A percentile compares a stretch with the other conserved stretches of the same genome.
Evolutionary conservation across 2,797 vertebrate species (phyloP).

Genomic region (Gymnothorax javanicus): DNA sequence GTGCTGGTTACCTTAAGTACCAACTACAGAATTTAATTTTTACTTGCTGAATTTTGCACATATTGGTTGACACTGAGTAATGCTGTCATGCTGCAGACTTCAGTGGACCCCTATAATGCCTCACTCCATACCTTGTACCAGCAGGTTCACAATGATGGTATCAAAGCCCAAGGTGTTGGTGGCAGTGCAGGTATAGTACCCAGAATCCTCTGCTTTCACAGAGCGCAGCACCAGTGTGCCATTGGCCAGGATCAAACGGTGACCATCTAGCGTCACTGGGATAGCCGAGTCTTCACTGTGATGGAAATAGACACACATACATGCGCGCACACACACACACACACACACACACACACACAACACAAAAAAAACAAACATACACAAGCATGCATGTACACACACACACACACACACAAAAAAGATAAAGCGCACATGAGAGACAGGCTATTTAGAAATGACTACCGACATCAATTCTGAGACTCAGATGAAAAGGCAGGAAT

Average conservation of each 20-base stretch:
- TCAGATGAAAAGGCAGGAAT: background rate
- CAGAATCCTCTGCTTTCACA: conserved; percentile 94
- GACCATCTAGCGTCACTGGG: conserved; percentile 86
- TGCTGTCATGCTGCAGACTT: too few relatives aligned
- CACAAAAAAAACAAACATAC: background rate
- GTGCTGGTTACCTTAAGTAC: background rate
- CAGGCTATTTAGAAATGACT: background rate
- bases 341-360: conserved; percentile 7
- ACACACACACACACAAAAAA: conserved; percentile 1
- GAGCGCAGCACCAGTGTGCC: conserved; percentile 91
- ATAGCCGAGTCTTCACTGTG: conserved; percentile 91
- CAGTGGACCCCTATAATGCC: background rate
- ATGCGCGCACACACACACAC: background rate
- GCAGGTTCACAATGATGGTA: conserved; percentile 95
- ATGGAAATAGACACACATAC: background rate
- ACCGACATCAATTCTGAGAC: background rate
- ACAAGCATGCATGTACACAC: background rate
- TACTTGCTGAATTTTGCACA: background rate
- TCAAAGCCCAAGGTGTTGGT: conserved; percentile 97
- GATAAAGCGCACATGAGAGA: background rate
- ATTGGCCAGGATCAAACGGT: conserved; percentile 88
- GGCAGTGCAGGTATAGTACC: conserved; percentile 97
- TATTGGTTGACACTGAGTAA: too few relatives aligned
- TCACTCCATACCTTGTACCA: conserved; percentile 88
- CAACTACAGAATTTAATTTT: background rate